Percentiles rank a stretch among this genome's conserved stretches.
Conservation (phyloP, 2,797 vertebrate genomes). For the Denticeps clupeoides region DNA sequence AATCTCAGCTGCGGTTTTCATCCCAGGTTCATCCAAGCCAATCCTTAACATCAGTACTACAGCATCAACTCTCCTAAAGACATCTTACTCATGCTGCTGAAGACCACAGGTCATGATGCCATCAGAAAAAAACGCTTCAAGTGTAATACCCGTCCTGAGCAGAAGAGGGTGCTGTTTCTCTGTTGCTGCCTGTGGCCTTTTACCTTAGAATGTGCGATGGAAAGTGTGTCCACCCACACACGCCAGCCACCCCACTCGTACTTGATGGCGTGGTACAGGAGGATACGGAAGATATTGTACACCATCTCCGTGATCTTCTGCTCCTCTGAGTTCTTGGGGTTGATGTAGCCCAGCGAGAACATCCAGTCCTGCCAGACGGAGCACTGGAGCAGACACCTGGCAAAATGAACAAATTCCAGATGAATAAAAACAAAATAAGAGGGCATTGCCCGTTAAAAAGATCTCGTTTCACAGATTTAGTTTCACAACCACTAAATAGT, state of each 20-base stretch:
- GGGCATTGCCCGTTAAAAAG: too few species aligned
- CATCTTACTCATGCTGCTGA: too few species aligned
- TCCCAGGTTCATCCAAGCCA: too few species aligned
- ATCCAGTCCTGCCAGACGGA: constrained; percentile 99
- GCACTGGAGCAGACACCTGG: constrained; percentile 91
- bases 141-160: not conserved
- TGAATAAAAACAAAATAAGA: not conserved
- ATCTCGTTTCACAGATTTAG: too few species aligned
- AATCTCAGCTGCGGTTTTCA: too few species aligned
- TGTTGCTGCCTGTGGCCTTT: constrained; percentile 38
- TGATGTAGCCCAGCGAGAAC: constrained; percentile 94
- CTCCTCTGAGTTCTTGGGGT: constrained; percentile 87
- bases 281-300: constrained; percentile 97
- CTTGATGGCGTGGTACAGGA: constrained; percentile 98
- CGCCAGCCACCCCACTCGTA: constrained; percentile 99
- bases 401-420: not conserved
- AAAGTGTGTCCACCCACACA: constrained; percentile 97
- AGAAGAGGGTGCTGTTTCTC: not conserved
- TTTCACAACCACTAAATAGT: too few species aligned
- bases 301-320: constrained; percentile 99
- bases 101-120: too few species aligned
- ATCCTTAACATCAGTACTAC: too few species aligned
- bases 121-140: too few species aligned
- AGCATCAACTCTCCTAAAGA: too few species aligned
- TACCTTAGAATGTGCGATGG: constrained; percentile 98